Base-by-base conservation (phyloP, 2,888 invertebrate species). In the Craniophora ligustri region DNA sequence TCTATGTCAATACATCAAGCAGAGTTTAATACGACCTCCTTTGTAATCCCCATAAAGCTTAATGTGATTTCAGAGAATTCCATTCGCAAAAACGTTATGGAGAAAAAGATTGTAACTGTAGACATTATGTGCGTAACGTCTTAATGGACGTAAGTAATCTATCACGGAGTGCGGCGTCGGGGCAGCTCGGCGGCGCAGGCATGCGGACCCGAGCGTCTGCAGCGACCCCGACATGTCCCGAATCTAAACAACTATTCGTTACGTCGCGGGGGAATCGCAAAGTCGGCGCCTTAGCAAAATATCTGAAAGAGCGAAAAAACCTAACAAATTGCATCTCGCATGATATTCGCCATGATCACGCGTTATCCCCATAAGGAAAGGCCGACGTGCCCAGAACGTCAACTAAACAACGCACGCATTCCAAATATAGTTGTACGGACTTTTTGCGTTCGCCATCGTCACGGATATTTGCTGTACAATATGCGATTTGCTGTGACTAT, bases 321-420 rank as follows among this genome's bases (percentile, higher is more conserved):
- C 63, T 57, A 48, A 73, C 70, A 66, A 75, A 75, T 73, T 75
- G 76, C 72, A 75, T 69, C 51, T 60, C 69, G 45, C 58, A 69
- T 75, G 76, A 75, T 73, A 72, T 68, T 69, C 51, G 69, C 57
- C 51, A 72, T 72, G 72, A 73, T 75, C 72, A 69, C 72, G 73
- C 66, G 73, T 69, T 69, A 73, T 75, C 76, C 72, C 75, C 72
- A 68, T 69, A 73, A 61, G 72, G 72, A 69, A 28, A 36, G 26
- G 13, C 26, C 44, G 32, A 73, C 72, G 72, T 73, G 72, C 56
- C 32, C 42, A 26, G 72, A 68, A 63, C 62, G 38, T 39, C 63
- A 72, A 75, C 42, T 49, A 59, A 45, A 39, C 30, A 28, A 21
- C 39, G 46, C 54, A 53, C 61, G 59, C 60, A 71, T 57, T 55